Base-by-base conservation (phyloP, 2,888 invertebrate genomes). In the Bruchidius siliquastri region DNA sequence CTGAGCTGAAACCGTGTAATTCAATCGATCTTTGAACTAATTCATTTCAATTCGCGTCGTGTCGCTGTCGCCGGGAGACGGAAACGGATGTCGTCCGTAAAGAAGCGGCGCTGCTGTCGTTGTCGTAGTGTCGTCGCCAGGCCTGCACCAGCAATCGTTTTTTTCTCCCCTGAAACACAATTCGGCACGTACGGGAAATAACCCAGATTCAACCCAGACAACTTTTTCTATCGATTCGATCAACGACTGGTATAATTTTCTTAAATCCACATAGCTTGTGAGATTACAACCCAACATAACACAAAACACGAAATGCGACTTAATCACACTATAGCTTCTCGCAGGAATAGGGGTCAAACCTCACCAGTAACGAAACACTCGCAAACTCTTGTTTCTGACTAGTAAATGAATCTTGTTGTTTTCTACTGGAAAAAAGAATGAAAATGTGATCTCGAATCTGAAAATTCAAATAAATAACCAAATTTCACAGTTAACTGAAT, bases 131-230 rank as follows among this genome's bases (percentile, higher is more conserved):
- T 49, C 49, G 49, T 49, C 49, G 49, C 49, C 49, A 49, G 49
- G 49, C 49, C 49, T 8, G 18, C 49, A 18, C 3, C 49, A 13
- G 10, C 49, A 49, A 13, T 13, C 3, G 13, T 49, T 13, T 49
- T 72, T 72, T 72, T 72, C 69, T 72, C 49, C 67, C 26, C 21
- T 70, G 71, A 73, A 73, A 73, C 73, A 70, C 73, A 73, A 66
- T 73, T 71, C 70, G 71, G 70, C 73, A 73, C 73, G 73, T 73
- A 73, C 71, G 18, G 71, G 73, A 73, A 73, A 71, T 73, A 73
- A 67, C 70, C 26, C 22, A 66, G 73, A 67, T 71, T 68, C 32
- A 68, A 32, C 30, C 68, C 73, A 67, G 30, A 20, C 22, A 73
- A 69, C 73, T 73, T 75, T 75, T 73, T 72, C 73, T 18, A 13